Conservation (phyloP, 2,113 vertebrate genomes). For the Orientallactaga bullata region DNA sequence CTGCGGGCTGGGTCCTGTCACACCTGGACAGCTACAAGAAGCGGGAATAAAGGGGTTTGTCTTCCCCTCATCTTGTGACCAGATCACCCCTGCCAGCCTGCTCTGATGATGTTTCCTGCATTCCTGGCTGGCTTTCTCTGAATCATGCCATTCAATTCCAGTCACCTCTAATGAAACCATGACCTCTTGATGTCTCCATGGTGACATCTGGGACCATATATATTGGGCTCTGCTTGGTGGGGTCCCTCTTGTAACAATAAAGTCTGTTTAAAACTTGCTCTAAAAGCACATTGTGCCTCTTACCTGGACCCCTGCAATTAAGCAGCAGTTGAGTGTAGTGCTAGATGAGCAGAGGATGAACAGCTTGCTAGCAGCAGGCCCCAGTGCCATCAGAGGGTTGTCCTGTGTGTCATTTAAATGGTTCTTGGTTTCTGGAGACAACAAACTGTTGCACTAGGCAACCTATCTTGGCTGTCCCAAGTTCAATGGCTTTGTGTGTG, state of each 20-base stretch:
- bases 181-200: constrained; percentile 3
- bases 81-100: neutral
- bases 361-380: neutral
- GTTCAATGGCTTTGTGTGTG: neutral
- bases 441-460: too few relatives aligned
- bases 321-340: neutral
- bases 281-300: neutral
- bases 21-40: constrained; percentile 83
- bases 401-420: neutral
- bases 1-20: constrained; percentile 77
- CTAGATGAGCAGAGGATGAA: neutral
- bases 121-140: constrained; percentile 42
- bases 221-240: neutral
- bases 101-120: constrained; percentile 12
- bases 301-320: neutral
- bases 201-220: constrained; percentile 66
- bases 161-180: constrained; percentile 37
- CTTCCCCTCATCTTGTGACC: neutral
- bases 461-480: neutral
- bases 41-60: constrained; percentile 69
- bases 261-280: constrained; percentile 55
- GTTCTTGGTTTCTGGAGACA: neutral
- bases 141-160: constrained; percentile 41
- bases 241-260: constrained; percentile 73
- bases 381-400: neutral